Conservation (phyloP, 1,140 invertebrate species). For the Rhagoletis pomonella region DNA sequence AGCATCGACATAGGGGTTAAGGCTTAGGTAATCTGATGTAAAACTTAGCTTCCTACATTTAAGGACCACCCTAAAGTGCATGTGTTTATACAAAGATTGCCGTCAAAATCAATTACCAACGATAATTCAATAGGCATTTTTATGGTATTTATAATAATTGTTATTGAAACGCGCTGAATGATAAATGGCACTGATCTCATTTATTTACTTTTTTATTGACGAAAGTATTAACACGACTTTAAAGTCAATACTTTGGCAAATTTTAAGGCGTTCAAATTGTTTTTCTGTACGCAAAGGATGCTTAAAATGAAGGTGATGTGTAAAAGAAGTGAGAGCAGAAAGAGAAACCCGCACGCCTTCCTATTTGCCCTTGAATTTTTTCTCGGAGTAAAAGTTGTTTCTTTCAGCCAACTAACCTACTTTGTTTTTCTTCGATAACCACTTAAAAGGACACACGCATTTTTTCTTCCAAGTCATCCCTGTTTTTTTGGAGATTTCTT, state of each 20-base stretch:
- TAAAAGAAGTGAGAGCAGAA: too few relatives aligned
- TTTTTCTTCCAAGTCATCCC: too few relatives aligned
- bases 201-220: neutral
- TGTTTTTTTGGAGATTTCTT: neutral
- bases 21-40: too few relatives aligned
- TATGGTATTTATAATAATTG: constrained; percentile 20
- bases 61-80: too few relatives aligned
- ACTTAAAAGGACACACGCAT: neutral
- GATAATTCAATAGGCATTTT: constrained; percentile 44
- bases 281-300: too few relatives aligned
- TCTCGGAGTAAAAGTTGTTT: neutral
- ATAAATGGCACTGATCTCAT: neutral
- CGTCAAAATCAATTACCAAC: constrained; percentile 40
- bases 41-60: too few relatives aligned
- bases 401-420: constrained; percentile 21
- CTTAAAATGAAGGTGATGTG: too few relatives aligned
- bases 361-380: neutral
- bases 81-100: neutral
- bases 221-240: neutral
- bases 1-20: too few relatives aligned
- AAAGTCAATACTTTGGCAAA: neutral
- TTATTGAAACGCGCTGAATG: neutral
- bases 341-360: too few relatives aligned
- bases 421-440: neutral
- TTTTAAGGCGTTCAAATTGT: neutral